Percentiles rank a stretch among this genome's conserved stretches.
Evolutionary conservation across 2,797 vertebrate species (phyloP).

Genomic region (Brachyalestes nurse): DNA sequence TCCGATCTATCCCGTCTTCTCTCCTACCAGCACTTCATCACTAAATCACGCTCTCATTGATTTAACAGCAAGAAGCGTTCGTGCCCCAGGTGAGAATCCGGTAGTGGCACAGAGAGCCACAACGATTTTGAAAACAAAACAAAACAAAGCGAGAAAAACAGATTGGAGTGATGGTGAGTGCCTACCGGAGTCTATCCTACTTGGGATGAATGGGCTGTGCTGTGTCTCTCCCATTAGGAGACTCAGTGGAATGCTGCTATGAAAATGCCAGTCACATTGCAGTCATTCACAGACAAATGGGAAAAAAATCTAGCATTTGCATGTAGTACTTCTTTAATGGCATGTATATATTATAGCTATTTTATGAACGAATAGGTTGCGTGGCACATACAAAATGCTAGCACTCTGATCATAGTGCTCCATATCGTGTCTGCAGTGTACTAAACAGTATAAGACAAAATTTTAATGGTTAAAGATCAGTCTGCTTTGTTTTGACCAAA

Average conservation of each 20-base stretch:
- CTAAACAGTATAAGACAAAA: too few species aligned
- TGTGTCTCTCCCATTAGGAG: neutral
- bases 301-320: neutral
- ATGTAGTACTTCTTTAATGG: neutral
- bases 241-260: neutral
- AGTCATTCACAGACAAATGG: neutral
- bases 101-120: neutral
- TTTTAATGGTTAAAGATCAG: neutral
- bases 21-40: conserved; percentile 4
- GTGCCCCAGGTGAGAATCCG: neutral
- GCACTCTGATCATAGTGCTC: neutral
- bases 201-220: neutral
- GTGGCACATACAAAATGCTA: neutral
- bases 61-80: conserved; percentile 4
- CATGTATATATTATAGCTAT: neutral
- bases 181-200: neutral
- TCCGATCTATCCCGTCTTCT: neutral
- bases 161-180: neutral
- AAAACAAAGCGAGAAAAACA: neutral
- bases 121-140: neutral
- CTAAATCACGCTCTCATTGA: conserved; percentile 38
- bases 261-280: conserved; percentile 17
- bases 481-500: neutral
- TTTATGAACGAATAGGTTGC: neutral
- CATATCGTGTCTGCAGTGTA: too few species aligned